Percentiles rank a stretch among this genome's conserved stretches.
phyloP scores from a whole-genome alignment of 2,797 vertebrate genomes.

The Sebastes ruberrimus region DNA sequence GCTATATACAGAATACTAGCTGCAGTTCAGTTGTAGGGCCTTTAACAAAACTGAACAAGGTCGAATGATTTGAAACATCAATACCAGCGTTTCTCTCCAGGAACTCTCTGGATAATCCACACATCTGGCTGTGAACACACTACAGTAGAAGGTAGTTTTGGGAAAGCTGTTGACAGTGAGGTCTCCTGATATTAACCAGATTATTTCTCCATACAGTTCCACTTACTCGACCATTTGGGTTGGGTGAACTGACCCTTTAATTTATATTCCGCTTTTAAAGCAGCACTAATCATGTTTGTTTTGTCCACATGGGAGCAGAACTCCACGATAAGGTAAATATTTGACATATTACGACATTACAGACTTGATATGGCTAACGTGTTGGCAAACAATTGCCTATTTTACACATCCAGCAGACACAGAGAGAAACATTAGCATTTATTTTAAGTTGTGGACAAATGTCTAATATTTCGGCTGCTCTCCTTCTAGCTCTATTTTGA shows the following conservation, averaged over 20 bases:
- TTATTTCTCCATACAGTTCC: neutral
- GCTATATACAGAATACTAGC: neutral
- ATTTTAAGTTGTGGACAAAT: neutral
- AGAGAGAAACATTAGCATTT: neutral
- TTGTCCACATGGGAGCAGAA: neutral
- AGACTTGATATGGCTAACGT: neutral
- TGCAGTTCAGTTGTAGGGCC: neutral
- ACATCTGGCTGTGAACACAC: neutral
- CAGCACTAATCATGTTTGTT: neutral
- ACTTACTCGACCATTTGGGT: neutral
- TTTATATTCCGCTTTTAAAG: neutral
- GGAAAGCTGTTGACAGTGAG: neutral
- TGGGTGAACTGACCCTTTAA: neutral
- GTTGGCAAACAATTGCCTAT: neutral
- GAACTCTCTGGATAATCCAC: neutral
- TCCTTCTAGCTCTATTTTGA: neutral
- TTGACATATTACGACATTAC: neutral
- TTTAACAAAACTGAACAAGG: neutral
- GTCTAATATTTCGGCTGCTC: neutral
- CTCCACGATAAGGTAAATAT: fast-evolving
- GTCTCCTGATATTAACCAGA: neutral
- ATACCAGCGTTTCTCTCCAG: neutral
- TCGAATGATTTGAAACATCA: neutral
- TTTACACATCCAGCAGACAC: neutral
- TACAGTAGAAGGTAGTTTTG: neutral